phyloP scores from a whole-genome alignment of 2,797 vertebrate genomes.

The Tragelaphus oryx region DNA sequence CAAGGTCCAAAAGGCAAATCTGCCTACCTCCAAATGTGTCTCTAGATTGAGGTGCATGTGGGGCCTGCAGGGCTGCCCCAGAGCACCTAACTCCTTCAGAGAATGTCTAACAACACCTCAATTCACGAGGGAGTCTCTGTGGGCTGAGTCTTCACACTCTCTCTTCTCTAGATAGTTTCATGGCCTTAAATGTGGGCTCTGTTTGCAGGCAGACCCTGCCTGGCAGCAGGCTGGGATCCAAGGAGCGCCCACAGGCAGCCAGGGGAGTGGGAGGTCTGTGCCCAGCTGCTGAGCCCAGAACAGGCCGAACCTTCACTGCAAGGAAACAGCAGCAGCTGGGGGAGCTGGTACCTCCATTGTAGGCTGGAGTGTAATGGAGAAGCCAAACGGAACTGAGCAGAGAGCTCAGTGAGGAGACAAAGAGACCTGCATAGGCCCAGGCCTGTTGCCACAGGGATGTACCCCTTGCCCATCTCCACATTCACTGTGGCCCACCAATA shows the following conservation, averaged over 20 bases:
- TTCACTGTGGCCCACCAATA: background rate
- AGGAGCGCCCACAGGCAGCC: background rate
- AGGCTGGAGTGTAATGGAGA: background rate
- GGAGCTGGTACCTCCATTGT: background rate
- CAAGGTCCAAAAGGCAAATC: background rate
- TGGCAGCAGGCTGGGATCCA: background rate
- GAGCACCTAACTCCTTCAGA: background rate
- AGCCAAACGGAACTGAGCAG: background rate
- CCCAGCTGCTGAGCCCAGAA: background rate
- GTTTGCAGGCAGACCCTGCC: background rate
- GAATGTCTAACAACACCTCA: background rate
- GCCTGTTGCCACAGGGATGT: background rate
- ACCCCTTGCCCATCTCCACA: background rate
- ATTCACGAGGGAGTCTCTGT: background rate
- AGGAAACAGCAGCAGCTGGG: background rate
- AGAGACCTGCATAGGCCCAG: background rate
- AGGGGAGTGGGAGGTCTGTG: background rate
- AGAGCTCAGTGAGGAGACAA: background rate
- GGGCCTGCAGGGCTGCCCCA: background rate
- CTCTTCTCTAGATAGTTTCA: background rate
- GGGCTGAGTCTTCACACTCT: background rate
- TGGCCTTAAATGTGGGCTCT: background rate
- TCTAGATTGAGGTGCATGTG: background rate
- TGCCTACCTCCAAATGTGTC: background rate
- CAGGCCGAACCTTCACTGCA: background rate